Conservation (phyloP, 2,113 vertebrate genomes). For the Entomyzon cyanotis region DNA sequence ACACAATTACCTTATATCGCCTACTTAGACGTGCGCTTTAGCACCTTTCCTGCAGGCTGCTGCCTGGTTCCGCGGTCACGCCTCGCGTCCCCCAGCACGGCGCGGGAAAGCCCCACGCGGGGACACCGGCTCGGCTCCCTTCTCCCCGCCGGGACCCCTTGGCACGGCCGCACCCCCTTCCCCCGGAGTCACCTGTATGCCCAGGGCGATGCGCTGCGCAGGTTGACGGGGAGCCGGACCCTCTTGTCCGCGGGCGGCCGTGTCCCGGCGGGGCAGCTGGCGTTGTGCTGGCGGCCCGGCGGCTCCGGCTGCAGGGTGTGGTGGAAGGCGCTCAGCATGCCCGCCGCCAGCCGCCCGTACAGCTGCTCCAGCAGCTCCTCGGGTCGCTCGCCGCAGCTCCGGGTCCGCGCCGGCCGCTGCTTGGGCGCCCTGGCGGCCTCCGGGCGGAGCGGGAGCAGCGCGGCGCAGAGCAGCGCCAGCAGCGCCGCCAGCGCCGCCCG, state of each 20-base stretch:
- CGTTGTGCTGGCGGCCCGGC: constrained; percentile 77
- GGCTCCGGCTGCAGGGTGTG: constrained; percentile 91
- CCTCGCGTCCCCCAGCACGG: background rate
- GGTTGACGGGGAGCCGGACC: constrained; percentile 83
- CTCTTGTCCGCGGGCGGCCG: constrained; percentile 67
- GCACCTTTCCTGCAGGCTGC: background rate
- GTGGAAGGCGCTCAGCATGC: constrained; percentile 91
- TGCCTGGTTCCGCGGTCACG: accelerated
- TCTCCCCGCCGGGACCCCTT: background rate
- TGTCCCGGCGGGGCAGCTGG: constrained; percentile 79
- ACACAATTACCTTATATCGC: accelerated
- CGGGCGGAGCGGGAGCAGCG: constrained; percentile 14
- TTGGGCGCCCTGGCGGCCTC: constrained; percentile 58
- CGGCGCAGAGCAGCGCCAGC: too few relatives aligned
- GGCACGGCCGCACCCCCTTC: background rate
- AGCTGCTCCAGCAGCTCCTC: constrained; percentile 93
- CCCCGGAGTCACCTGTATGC: constrained; percentile 86
- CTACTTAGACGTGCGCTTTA: accelerated
- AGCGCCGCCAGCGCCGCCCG: too few relatives aligned
- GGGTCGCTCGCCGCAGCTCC: constrained; percentile 84
- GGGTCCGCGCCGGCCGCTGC: constrained; percentile 70
- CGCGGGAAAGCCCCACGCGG: background rate
- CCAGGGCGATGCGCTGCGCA: constrained; percentile 93
- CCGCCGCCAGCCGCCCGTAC: constrained; percentile 89
- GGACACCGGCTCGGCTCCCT: background rate